Evolutionary conservation across 2,888 invertebrate species (phyloP), one percentile per base, ranked within the genome.

Genomic region (Eumacrocentrus americanus): DNA sequence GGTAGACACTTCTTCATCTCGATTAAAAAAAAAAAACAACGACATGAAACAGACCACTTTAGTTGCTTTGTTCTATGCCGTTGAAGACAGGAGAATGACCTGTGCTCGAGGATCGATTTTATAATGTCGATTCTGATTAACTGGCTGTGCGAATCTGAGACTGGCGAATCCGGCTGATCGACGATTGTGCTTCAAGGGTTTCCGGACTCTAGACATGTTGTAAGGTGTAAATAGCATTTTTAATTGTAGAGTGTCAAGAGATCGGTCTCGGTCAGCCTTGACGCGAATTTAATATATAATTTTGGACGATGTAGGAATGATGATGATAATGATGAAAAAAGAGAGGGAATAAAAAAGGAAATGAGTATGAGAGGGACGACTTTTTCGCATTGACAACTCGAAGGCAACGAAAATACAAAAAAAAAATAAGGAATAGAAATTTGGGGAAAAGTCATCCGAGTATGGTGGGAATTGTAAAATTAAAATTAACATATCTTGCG

Each of bases 91-190:
- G 25, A 44, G 25, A 7, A 40, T 40, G 7, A 47, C 47, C 40
- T 40, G 40, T 42, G n/a, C 35, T 46, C 14, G 44, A 53, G 38
- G 40, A 59, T 58, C 44, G 35, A 58, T 16, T 44, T 44, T 20
- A 44, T 16, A 29, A 20, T 35, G 16, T 54, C 16, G 34, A 59
- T 54, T 47, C 47, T 53, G 12, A 54, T 40, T 40, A 60, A 55
- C 42, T 60, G 60, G 60, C 60, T 60, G 60, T 60, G 60, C 60
- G 42, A 40, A 54, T 35, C 38, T 54, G 53, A 59, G 53, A 60
- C 54, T 60, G 60, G 54, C 54, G 35, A 56, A 51, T 40, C 48
- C 50, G 40, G 60, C 54, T 40, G 25, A 59, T 53, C 40, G 29
- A 59, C 38, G 40, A 59, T 59, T 23, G 50, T 54, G 48, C 47